phyloP scores from a whole-genome alignment of 2,888 invertebrate species.

The Holacanthella duospinosa region DNA sequence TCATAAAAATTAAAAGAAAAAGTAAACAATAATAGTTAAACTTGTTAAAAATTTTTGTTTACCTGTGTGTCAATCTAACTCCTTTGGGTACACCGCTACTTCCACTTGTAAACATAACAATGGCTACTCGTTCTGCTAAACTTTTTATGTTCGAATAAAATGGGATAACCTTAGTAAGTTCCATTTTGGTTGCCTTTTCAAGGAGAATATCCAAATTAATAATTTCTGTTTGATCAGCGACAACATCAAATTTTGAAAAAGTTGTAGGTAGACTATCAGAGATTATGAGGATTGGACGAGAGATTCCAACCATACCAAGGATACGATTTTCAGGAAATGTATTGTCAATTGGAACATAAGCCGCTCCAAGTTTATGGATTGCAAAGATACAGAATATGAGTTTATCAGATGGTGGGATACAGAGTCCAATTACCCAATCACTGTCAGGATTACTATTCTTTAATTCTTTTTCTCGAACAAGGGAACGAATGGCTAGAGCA shows the following conservation, averaged over 20 bases:
- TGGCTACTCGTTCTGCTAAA: conserved; percentile 48
- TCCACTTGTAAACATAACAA: conserved; percentile 69
- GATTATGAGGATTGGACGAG: conserved; percentile 58
- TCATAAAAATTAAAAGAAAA: background rate
- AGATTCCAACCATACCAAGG: conserved; percentile 62
- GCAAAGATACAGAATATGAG: conserved; percentile 58
- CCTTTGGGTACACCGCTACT: conserved; percentile 40
- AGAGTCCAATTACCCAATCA: conserved; percentile 64
- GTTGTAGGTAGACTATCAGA: conserved; percentile 53
- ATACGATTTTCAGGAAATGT: conserved; percentile 60
- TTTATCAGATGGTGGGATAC: conserved; percentile 63
- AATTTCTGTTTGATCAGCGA: conserved; percentile 5
- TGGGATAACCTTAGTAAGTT: background rate
- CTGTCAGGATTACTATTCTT: conserved; percentile 51
- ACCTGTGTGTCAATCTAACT: conserved; percentile 59
- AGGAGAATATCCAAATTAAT: conserved; percentile 48
- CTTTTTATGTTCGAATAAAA: background rate
- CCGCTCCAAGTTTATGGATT: conserved; percentile 69
- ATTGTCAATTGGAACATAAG: conserved; percentile 72
- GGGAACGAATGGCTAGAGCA: conserved; percentile 8
- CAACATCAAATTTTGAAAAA: background rate
- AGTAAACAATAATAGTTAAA: background rate
- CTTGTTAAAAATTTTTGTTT: background rate
- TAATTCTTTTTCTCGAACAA: background rate
- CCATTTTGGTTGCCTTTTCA: conserved; percentile 37